These are phyloP conservation scores for Setophaga kirtlandii DNA, from an alignment of 2,113 vertebrate genomes.

Conservation along the genomic window DNA sequence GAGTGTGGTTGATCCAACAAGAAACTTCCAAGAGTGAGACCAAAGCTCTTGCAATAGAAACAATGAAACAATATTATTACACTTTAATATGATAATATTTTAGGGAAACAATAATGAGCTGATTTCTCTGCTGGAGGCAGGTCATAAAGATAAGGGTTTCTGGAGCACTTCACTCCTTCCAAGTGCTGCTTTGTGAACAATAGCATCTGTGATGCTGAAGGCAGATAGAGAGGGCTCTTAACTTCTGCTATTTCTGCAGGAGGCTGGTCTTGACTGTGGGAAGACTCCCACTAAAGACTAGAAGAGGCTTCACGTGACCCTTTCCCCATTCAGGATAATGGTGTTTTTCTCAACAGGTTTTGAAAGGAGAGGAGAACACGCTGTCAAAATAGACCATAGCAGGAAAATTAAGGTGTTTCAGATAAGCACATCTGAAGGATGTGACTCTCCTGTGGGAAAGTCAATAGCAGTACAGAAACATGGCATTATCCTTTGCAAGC, in stretches of 20 bases:
- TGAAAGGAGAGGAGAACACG: background rate
- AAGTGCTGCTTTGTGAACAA: slow-evolving; percentile 7
- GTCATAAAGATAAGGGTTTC: slow-evolving; percentile 12
- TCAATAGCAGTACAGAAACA: background rate
- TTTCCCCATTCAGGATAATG: background rate
- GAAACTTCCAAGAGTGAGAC: background rate
- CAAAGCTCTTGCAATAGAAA: background rate
- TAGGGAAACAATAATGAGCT: background rate
- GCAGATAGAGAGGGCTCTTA: background rate
- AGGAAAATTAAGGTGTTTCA: background rate
- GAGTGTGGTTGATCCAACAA: background rate
- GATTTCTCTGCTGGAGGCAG: background rate
- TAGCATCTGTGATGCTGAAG: background rate
- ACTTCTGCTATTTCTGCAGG: background rate
- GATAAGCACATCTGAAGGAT: background rate
- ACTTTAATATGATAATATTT: background rate
- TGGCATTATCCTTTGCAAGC: background rate
- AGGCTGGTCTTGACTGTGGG: background rate
- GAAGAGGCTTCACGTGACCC: background rate
- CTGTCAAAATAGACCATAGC: background rate
- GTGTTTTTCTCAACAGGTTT: background rate
- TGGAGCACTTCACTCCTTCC: slow-evolving; percentile 2
- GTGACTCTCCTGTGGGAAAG: background rate
- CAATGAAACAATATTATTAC: background rate
- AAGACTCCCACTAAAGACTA: background rate